phyloP scores from a whole-genome alignment of 2,888 invertebrate species.

The Oscheius sp. region DNA sequence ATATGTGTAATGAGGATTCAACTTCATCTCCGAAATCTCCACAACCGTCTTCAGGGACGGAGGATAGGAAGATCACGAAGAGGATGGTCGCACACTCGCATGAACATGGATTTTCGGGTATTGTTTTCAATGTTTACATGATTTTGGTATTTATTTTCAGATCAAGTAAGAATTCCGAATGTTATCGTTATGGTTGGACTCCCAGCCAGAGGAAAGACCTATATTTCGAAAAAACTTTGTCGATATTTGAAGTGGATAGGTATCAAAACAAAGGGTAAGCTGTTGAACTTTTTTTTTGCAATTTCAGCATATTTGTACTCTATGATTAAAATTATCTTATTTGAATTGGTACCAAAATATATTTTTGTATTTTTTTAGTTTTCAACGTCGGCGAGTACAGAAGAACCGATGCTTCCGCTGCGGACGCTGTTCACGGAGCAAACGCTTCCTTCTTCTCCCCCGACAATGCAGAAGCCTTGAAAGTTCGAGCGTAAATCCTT shows the following conservation, averaged over 20 bases:
- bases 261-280: conserved; percentile 80
- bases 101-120: conserved; percentile 51
- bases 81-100: conserved; percentile 49
- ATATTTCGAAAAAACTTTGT: conserved; percentile 96
- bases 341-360: not conserved
- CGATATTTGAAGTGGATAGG: conserved; percentile 99
- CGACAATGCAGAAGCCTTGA: conserved; percentile 52
- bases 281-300: not conserved
- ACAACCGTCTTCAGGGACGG: not conserved
- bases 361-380: no score
- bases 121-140: not conserved
- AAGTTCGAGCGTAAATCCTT: conserved; percentile 51
- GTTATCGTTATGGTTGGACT: conserved; percentile 99
- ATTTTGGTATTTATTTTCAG: conserved; percentile 27
- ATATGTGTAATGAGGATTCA: conserved; percentile 17
- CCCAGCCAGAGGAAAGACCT: conserved; percentile 97
- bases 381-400: conserved; percentile 63
- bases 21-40: conserved; percentile 7
- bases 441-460: conserved; percentile 60
- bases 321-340: not conserved
- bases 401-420: conserved; percentile 50
- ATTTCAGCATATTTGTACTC: not conserved
- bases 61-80: conserved; percentile 35
- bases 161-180: conserved; percentile 78
- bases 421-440: conserved; percentile 57